Base-by-base conservation (phyloP, 2,888 invertebrate species). In the Bombylius discolor region DNA sequence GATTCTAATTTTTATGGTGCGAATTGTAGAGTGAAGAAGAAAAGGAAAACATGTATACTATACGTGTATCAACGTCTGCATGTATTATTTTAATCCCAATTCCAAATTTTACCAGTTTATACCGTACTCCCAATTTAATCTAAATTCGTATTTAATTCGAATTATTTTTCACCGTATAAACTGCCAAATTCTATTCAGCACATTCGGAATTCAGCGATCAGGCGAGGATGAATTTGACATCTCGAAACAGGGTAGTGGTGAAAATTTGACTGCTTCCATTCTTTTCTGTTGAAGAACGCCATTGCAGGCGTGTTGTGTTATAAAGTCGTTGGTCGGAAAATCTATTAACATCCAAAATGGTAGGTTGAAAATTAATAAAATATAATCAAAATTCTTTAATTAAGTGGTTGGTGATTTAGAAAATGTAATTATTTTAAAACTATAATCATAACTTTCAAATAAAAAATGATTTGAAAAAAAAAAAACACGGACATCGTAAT, bases 261-360 rank as follows among this genome's bases (percentile, higher is more conserved):
- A 42, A 42, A 42, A 42, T 42, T 42, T 8, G 12, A 5, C 39
- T 11, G 11, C 1, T 11, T 4, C 4, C 39, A 42, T 42, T 42
- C 39, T 42, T 42, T 42, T 42, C 5, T 42, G 6, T 5, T 2
- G 3, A 5, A 42, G 7, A 85, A 84, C 88, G 88, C 88, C 88
- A 85, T 86, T 81, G 82, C 80, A 85, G 87, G 86, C 87, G 87
- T 84, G 85, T 84, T 82, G 83, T 82, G 78, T 81, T 82, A 80
- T 79, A 77, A 77, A 77, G 79, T 79, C 79, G 80, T 78, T 77
- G 76, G 68, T 66, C 65, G 78, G 74, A 78, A 80, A 84, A 89
- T 89, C 89, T 75, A 75, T 78, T 81, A 84, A 82, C 88, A 73
- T 74, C 73, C 68, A 72, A 70, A 69, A 73, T 73, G 73, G 73